Evolutionary conservation across 2,888 invertebrate species (phyloP), one percentile per base, ranked within the genome.

Genomic region (Deladenus siricidicola): DNA sequence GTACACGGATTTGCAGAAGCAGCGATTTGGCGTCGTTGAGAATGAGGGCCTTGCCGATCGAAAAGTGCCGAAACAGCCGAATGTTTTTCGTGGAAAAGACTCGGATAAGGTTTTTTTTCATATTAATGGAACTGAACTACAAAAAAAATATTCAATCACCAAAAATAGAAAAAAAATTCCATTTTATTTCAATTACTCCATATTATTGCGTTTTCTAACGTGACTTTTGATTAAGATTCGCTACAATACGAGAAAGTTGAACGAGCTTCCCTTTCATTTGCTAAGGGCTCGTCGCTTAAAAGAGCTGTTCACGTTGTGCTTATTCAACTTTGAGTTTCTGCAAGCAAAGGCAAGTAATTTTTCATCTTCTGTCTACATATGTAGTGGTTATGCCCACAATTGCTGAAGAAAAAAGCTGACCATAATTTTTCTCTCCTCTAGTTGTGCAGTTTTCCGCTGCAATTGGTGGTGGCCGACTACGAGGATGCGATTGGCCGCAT

Each of bases 261-360:
- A 78, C 63, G 96, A 98, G 80, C 83, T 96, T 28, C 96, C 96
- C 0, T 96, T 87, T 79, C 96, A 98, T 79, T 82, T 98, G 74
- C 88, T 94, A 0, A 85, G 94, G 4, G 88, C 94, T 0, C 86
- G 89, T 65, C 85, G 94, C 39, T 89, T 89, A 78, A 87, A 88
- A 56, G 92, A 93, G 80, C 83, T 96, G 19, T 90, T 90, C 78
- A 86, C 87, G 45, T 86, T 91, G 77, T 93, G 94, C 0, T 83
- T 96, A 0, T 98, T 98, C 82, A 94, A 94, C 81, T 96, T 94
- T 60, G 88, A 90, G 75, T 98, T 94, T 91, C 83, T 96, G 0
- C 92, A 93, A 79, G 92, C 94, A 0, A 96, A 96, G 55, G 73
- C 70, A 42, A 42, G n/a, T n/a, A n/a, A n/a, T n/a, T n/a, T n/a